These are phyloP conservation scores for Bombus breviceps DNA, from an alignment of 1,140 invertebrate genomes.

Conservation along the genomic window DNA sequence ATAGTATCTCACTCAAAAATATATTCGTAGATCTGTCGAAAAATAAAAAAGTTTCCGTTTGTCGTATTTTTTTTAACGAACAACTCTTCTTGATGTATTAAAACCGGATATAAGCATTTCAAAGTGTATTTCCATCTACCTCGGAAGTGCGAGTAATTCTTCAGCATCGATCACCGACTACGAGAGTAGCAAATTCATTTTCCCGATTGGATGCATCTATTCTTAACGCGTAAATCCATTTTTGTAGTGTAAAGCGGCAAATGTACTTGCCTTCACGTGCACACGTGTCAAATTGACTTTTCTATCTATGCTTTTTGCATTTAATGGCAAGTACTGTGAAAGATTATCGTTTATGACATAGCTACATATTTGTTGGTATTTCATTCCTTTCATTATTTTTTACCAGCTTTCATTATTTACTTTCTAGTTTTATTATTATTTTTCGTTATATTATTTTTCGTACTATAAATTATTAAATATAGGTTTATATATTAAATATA, in stretches of 20 bases:
- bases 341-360: not conserved
- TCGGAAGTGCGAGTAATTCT: constrained; percentile 28
- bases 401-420: too few species aligned
- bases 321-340: constrained; percentile 27
- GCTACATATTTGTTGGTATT: not conserved
- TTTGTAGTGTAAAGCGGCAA: not conserved
- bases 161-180: constrained; percentile 30
- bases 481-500: too few species aligned
- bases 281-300: not conserved
- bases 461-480: too few species aligned
- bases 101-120: not conserved
- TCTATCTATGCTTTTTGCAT: constrained; percentile 36
- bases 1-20: not conserved
- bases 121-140: constrained; percentile 31
- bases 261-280: constrained; percentile 13
- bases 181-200: constrained; percentile 21
- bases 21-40: too few species aligned
- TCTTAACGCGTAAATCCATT: constrained; percentile 6
- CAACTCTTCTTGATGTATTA: not conserved
- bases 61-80: not conserved
- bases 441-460: too few species aligned
- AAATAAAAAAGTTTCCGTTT: not conserved
- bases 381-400: too few species aligned
- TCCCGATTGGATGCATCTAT: not conserved
- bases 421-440: not conserved